Evolutionary conservation across 1,140 invertebrate genomes (phyloP), one percentile per base, ranked within the genome.

Genomic region (Drosophila pectinifera): DNA sequence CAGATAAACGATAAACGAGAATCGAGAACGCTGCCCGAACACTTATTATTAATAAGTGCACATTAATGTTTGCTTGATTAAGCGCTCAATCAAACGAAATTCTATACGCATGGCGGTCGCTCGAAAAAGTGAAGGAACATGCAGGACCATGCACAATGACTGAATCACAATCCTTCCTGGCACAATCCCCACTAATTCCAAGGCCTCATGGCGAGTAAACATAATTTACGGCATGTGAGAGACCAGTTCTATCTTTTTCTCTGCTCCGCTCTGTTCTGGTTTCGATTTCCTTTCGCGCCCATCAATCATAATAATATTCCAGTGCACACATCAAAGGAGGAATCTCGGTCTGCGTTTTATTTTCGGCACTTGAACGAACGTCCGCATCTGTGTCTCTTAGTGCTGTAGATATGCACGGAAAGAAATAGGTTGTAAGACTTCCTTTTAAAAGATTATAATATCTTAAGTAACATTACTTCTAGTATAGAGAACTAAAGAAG

Each of bases 31-130:
- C 45, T 68, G 61, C 63, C 49, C 64, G 41, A 72, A 69, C 83
- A 82, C 78, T 86, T 86, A 86, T 86, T 86, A 82, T 86, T 86
- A 86, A 79, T 86, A 86, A 89, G 84, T 89, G 84, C 84, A 83
- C 80, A 88, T 84, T 88, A 89, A 83, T 88, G 84, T 89, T 88
- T 80, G 84, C 84, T 88, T 89, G 84, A 88, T 88, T 88, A 83
- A 84, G 77, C 84, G 84, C 80, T 88, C 84, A 88, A 88, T 88
- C 84, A 88, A 88, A 88, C 72, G 84, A 88, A 88, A 88, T 89
- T 89, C 84, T 89, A 88, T 84, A 83, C 84, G 84, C 84, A 88
- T 89, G 84, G 80, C 73, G 61, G 38, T 65, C 62, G 39, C 63
- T 64, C 78, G 68, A 51, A 54, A 55, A 57, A 74, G 28, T 61